phyloP scores from a whole-genome alignment of 1,140 invertebrate genomes.

The Delia radicum region DNA sequence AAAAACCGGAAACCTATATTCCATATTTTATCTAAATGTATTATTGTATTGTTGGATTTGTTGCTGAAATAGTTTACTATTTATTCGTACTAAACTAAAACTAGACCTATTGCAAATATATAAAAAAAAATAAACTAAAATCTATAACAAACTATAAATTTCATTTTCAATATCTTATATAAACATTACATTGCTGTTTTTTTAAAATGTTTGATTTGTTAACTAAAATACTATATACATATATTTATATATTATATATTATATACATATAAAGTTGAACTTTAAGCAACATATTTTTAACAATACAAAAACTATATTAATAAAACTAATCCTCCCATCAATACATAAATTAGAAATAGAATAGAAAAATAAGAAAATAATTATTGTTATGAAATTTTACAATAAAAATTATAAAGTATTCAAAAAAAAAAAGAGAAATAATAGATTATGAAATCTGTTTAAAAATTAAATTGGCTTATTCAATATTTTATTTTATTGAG shows the following conservation, averaged over 20 bases:
- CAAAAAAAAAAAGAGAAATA: no score
- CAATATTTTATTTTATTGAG: no score
- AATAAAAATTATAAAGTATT: background rate
- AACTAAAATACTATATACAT: background rate
- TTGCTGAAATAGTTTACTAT: conserved; percentile 19
- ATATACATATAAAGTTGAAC: background rate
- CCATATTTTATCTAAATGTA: background rate
- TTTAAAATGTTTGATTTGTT: background rate
- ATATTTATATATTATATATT: background rate
- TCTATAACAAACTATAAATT: background rate
- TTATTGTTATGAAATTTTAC: background rate
- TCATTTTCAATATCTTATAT: background rate
- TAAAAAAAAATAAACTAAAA: background rate
- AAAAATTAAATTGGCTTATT: background rate
- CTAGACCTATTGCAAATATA: background rate
- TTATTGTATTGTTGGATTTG: conserved; percentile 21
- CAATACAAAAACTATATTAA: background rate
- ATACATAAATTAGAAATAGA: background rate
- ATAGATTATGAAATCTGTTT: background rate
- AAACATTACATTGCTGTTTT: background rate
- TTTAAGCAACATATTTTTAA: background rate
- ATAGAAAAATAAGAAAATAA: no score
- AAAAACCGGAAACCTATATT: background rate
- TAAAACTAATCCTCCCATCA: background rate
- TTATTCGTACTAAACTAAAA: background rate